A percentile compares a stretch with the other conserved stretches of the same genome.
phyloP scores from a whole-genome alignment of 2,888 invertebrate genomes.

The Spodoptera littoralis region DNA sequence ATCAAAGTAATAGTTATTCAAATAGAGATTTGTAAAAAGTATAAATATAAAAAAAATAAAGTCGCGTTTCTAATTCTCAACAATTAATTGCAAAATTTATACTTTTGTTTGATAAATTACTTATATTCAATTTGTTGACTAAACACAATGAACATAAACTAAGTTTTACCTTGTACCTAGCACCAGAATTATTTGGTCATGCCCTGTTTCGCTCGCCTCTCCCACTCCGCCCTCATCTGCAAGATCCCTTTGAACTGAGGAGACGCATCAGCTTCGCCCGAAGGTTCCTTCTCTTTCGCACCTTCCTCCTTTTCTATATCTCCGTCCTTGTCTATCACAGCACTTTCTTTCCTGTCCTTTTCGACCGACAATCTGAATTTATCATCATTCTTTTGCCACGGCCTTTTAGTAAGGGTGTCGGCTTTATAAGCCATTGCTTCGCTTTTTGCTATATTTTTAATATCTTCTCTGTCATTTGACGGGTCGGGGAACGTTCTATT shows the following conservation, averaged over 20 bases:
- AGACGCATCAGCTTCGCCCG: constrained; percentile 78
- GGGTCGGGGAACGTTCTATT: constrained; percentile 87
- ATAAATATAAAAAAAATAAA: too few relatives aligned
- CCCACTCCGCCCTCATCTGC: constrained; percentile 93
- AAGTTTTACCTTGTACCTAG: constrained; percentile 74
- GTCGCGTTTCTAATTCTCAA: too few relatives aligned
- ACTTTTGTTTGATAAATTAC: too few relatives aligned
- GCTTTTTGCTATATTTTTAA: constrained; percentile 79
- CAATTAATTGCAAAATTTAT: background rate
- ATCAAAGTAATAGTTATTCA: too few relatives aligned
- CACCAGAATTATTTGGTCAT: constrained; percentile 89
- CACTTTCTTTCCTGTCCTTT: constrained; percentile 78
- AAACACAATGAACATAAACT: background rate
- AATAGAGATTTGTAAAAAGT: too few relatives aligned
- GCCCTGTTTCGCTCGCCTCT: constrained; percentile 92
- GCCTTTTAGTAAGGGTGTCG: constrained; percentile 81
- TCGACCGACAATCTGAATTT: constrained; percentile 75
- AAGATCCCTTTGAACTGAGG: constrained; percentile 92
- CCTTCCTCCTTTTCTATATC: constrained; percentile 74
- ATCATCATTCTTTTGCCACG: constrained; percentile 82
- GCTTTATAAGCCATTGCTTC: constrained; percentile 82
- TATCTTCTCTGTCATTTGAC: constrained; percentile 84
- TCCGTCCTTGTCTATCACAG: constrained; percentile 82
- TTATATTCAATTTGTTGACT: background rate
- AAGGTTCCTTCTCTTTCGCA: constrained; percentile 72